Conservation (phyloP, 2,797 vertebrate species). For the Melanotaenia boesemani region DNA sequence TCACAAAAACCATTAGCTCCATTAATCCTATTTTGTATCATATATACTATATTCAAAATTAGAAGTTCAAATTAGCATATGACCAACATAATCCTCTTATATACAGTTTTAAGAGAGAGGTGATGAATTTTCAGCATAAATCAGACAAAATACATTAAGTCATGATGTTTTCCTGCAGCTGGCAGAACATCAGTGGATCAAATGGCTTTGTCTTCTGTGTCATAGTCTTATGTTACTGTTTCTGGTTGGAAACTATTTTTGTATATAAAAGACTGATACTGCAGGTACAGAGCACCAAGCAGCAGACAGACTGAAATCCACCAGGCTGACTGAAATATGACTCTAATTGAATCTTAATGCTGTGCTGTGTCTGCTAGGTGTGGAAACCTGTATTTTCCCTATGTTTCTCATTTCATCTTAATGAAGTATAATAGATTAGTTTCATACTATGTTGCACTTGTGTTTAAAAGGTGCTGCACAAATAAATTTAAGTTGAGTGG, state of each 20-base stretch:
- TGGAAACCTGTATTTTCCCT: not conserved
- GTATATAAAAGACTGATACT: not conserved
- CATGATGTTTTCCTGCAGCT: not conserved
- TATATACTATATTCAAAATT: not conserved
- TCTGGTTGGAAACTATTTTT: not conserved
- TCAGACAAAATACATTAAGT: not conserved
- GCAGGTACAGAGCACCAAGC: not conserved
- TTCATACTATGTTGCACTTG: not conserved
- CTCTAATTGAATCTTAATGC: not conserved
- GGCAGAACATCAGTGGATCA: not conserved
- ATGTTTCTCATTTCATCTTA: not conserved
- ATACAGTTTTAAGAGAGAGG: not conserved
- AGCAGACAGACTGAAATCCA: slow-evolving; percentile 1
- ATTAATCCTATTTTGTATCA: not conserved
- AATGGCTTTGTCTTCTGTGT: not conserved
- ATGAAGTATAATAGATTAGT: not conserved
- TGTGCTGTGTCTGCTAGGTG: not conserved
- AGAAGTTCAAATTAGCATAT: not conserved
- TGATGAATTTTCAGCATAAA: not conserved
- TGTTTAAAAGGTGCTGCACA: not conserved
- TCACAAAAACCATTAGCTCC: not conserved
- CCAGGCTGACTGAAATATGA: not conserved
- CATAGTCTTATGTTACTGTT: not conserved
- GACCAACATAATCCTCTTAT: not conserved
- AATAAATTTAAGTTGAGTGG: too few relatives aligned